Evolutionary conservation across 2,797 vertebrate genomes (phyloP).

Genomic region (Propithecus deckenii): DNA sequence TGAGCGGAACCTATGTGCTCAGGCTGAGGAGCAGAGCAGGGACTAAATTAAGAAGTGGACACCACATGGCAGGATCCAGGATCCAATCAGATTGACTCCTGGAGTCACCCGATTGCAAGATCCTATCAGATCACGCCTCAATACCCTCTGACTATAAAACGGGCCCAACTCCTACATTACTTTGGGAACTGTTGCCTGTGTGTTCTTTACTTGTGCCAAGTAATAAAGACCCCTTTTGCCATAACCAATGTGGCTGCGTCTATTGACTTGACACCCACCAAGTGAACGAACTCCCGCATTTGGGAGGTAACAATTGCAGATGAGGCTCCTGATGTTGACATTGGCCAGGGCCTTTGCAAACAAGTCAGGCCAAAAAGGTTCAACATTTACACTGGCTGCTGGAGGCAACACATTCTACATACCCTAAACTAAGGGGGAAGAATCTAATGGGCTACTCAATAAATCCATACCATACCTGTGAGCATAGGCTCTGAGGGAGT

Average conservation of each 20-base stretch:
- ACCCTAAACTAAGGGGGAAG: background rate
- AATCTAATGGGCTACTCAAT: background rate
- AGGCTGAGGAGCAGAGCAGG: background rate
- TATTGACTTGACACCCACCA: background rate
- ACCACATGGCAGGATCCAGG: background rate
- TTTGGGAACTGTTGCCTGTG: background rate
- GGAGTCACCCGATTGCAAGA: too few species aligned
- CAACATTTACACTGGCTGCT: background rate
- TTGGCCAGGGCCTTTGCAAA: background rate
- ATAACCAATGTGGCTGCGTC: background rate
- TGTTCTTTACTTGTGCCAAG: background rate
- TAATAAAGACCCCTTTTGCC: background rate
- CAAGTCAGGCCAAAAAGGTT: background rate
- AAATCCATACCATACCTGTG: background rate
- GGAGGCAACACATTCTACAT: background rate
- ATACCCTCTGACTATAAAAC: background rate
- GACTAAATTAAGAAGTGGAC: background rate
- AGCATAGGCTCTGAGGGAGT: background rate
- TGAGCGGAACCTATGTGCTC: background rate
- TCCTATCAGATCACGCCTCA: background rate
- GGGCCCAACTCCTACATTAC: background rate
- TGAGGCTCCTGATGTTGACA: background rate
- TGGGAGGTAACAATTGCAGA: background rate
- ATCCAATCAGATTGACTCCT: background rate
- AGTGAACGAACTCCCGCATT: background rate